Evolutionary conservation across 2,113 vertebrate genomes (phyloP).

Genomic region (Anhinga rufa): DNA sequence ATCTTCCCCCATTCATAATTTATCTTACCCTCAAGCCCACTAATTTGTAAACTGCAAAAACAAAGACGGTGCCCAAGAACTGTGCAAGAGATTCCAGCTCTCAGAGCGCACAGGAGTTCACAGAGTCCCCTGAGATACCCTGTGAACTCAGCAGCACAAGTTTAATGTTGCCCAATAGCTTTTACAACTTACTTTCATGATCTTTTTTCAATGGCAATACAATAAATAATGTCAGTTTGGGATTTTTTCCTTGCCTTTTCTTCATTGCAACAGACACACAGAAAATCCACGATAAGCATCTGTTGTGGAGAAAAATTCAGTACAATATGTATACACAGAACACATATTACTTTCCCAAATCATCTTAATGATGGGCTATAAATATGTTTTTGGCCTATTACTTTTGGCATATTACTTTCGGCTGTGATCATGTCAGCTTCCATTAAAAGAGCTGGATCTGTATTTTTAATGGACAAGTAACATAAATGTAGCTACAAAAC

Average conservation of each 20-base stretch:
- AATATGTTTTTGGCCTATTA: conserved; percentile 23
- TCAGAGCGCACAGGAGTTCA: conserved; percentile 10
- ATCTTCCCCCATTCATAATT: conserved; percentile 20
- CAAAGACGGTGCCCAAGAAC: conserved; percentile 44
- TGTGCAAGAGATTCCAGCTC: conserved; percentile 7
- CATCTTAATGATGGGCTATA: conserved; percentile 10
- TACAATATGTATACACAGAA: conserved; percentile 10
- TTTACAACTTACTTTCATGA: conserved; percentile 57
- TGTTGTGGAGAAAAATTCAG: conserved; percentile 12
- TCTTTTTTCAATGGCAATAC: conserved; percentile 47
- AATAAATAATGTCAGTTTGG: conserved; percentile 52
- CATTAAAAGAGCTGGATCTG: not conserved
- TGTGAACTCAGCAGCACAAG: conserved; percentile 58
- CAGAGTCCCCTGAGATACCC: conserved; percentile 38
- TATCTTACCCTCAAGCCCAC: conserved; percentile 59
- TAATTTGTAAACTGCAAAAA: conserved; percentile 59
- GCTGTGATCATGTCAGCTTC: not conserved
- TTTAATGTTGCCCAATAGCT: conserved; percentile 62
- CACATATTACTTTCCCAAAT: conserved; percentile 36
- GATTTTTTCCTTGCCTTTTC: not conserved
- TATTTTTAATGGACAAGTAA: not conserved
- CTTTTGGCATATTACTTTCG: not conserved
- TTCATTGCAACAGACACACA: not conserved
- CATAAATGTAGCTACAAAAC: not conserved
- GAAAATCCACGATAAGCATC: conserved; percentile 45